Evolutionary conservation across 2,888 invertebrate genomes (phyloP), one percentile per base, ranked within the genome.

Genomic region (Caenorhabditis becei): DNA sequence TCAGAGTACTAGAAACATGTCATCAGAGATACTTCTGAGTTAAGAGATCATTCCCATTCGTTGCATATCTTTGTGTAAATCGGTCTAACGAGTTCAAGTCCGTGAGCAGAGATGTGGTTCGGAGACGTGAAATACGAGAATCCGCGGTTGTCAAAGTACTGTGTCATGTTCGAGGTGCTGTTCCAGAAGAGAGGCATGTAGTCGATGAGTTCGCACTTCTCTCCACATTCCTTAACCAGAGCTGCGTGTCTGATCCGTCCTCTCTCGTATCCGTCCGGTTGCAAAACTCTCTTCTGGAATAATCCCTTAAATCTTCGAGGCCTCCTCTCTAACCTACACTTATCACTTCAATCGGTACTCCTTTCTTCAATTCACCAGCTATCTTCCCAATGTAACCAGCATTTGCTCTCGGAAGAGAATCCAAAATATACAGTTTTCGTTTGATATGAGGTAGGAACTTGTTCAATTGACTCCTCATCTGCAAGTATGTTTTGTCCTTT

Each of bases 151-250:
- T 79, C 78, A 32, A 66, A 79, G 47, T 61, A 79, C 37, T 66
- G 66, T 32, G 51, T 54, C 20, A 53, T 47, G 7, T 51, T 35
- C 1, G 72, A 54, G 2, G 71, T 24, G 16, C 53, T 61, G 28
- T 71, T 71, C 47, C 59, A 67, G 37, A 79, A 67, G 23, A 61
- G 20, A 2, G 65, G 71, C 24, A 49, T 23, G 47, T 79, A 79
- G n/a, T 79, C 79, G 23, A 79, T 79, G 11, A 79, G n/a, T 44
- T 79, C 72, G 51, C 79, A 79, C 24, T 79, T 79, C 8, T n/a
- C 49, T 20, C 54, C 63, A 24, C 79, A 79, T 23, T 79, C 79
- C 18, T 72, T 56, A 3, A 72, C 41, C 0, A 79, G 51, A 4
- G 61, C 54, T 1, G 51, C 58, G 24, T 71, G 59, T 8, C 78